These are phyloP conservation scores for Spisula solida DNA, from an alignment of 2,888 invertebrate species.

Conservation along the genomic window DNA sequence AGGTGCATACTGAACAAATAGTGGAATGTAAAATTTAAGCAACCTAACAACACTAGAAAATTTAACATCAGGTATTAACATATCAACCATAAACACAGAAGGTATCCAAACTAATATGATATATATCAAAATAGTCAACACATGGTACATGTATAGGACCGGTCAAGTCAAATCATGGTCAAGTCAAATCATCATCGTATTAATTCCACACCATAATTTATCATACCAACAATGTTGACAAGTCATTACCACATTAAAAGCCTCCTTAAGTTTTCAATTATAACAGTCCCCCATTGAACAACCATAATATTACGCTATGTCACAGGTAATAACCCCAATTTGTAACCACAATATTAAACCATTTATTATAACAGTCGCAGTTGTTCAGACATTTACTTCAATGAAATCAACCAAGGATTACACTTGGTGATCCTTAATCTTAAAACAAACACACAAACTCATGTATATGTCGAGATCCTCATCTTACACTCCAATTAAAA, in stretches of 20 bases:
- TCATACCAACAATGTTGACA: background rate
- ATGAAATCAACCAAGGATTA: background rate
- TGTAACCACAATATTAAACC: constrained; percentile 4
- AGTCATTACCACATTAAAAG: background rate
- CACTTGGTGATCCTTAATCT: background rate
- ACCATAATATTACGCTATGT: background rate
- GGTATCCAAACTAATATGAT: no score
- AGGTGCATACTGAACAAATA: no score
- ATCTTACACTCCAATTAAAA: background rate
- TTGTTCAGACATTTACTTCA: background rate
- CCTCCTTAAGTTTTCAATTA: constrained; percentile 2
- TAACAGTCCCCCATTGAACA: background rate
- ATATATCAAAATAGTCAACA: no score
- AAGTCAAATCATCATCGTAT: no score
- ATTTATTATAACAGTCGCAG: background rate
- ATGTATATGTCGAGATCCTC: background rate
- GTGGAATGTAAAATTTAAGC: no score
- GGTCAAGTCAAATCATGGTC: no score
- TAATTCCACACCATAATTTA: background rate
- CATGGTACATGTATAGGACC: no score
- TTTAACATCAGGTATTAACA: no score
- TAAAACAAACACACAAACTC: background rate
- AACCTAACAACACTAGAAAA: no score
- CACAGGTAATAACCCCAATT: background rate
- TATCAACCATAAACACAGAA: no score